Conservation (phyloP, 2,797 vertebrate genomes). For the Brotula barbata region DNA sequence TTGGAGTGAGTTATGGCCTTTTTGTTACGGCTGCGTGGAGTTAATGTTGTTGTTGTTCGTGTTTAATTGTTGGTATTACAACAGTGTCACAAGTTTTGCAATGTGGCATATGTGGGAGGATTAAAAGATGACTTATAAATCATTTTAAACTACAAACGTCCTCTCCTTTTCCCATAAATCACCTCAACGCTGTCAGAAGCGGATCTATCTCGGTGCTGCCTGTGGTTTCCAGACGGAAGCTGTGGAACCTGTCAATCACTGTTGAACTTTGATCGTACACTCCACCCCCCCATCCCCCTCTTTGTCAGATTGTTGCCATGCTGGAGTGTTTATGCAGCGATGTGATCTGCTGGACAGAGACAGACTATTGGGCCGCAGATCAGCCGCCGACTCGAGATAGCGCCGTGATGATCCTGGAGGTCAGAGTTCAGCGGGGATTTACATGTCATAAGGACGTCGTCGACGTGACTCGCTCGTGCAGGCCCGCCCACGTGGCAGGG, state of each 20-base stretch:
- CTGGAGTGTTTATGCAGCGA: conserved; percentile 19
- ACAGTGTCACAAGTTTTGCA: no score
- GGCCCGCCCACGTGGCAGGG: conserved; percentile 33
- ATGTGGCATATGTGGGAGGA: no score
- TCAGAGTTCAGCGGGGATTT: conserved; percentile 41
- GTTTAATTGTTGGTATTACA: no score
- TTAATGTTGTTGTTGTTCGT: no score
- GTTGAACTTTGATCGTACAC: conserved; percentile 29
- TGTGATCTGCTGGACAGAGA: conserved; percentile 41
- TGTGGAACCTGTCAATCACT: conserved; percentile 18
- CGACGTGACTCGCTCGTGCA: not conserved
- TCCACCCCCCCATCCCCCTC: no score
- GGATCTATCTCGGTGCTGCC: conserved; percentile 8
- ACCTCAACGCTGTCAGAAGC: not conserved
- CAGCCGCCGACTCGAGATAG: conserved; percentile 14
- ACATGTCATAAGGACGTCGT: not conserved
- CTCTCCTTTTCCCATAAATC: not conserved
- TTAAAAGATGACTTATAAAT: no score
- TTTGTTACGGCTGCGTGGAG: no score
- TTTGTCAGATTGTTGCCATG: conserved; percentile 9
- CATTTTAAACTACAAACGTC: no score
- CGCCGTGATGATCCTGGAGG: conserved; percentile 19
- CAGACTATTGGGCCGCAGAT: conserved; percentile 46
- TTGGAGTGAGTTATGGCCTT: no score
- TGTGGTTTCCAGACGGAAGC: not conserved